Evolutionary conservation across 2,113 vertebrate genomes (phyloP).

Genomic region (Onychostruthus taczanowskii): DNA sequence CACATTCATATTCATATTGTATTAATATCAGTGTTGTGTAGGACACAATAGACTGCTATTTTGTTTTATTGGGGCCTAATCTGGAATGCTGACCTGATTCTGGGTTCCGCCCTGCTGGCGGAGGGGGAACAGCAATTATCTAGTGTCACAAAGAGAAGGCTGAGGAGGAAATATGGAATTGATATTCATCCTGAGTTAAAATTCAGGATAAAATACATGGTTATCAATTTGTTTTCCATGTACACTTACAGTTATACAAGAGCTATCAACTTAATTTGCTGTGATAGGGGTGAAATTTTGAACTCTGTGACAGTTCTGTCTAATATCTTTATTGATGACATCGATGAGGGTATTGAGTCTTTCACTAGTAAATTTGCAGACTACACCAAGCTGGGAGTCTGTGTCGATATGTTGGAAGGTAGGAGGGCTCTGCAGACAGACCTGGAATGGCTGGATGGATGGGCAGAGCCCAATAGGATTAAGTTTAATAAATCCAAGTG

Average conservation of each 20-base stretch:
- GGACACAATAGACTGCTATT: not conserved
- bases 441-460: not conserved
- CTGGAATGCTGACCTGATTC: not conserved
- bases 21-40: not conserved
- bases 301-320: not conserved
- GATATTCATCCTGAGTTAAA: not conserved
- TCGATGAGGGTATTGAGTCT: not conserved
- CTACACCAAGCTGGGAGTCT: rapidly evolving
- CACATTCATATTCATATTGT: not conserved
- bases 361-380: not conserved
- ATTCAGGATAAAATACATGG: not conserved
- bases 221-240: not conserved
- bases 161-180: not conserved
- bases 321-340: not conserved
- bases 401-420: not conserved
- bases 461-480: not conserved
- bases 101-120: not conserved
- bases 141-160: not conserved
- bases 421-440: not conserved
- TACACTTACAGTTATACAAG: not conserved
- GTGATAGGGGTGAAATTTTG: not conserved
- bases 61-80: not conserved
- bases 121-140: not conserved
- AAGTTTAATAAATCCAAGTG: not conserved
- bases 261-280: not conserved